Percentiles rank a stretch among this genome's conserved stretches.
phyloP scores from a whole-genome alignment of 1,140 invertebrate species.

The Ips nitidus region DNA sequence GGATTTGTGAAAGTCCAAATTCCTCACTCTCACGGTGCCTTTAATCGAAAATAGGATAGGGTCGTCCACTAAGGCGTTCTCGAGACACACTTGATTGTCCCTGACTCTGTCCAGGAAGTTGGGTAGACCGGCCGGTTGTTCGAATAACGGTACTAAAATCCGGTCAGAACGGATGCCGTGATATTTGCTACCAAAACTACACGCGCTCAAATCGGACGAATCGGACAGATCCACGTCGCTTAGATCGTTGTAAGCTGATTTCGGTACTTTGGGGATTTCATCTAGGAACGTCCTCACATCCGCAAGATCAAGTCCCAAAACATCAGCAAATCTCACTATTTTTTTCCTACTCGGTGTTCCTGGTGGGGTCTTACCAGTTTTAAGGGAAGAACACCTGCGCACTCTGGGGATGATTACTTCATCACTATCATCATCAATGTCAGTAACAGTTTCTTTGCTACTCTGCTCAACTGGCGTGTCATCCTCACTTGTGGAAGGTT shows the following conservation, averaged over 20 bases:
- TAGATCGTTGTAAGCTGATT: constrained; percentile 78
- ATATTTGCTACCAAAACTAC: constrained; percentile 18
- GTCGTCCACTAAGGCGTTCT: constrained; percentile 78
- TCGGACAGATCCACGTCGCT: constrained; percentile 56
- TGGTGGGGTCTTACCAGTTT: constrained; percentile 88
- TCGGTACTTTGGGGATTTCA: constrained; percentile 84
- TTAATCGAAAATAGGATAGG: constrained; percentile 73
- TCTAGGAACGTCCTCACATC: constrained; percentile 88
- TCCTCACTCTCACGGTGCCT: constrained; percentile 84
- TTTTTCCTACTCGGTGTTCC: constrained; percentile 88
- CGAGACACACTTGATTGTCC: constrained; percentile 75
- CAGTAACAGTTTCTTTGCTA: not conserved
- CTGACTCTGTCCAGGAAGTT: constrained; percentile 80
- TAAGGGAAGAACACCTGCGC: constrained; percentile 81
- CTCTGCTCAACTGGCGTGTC: constrained; percentile 19
- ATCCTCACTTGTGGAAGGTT: constrained; percentile 32
- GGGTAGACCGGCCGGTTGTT: constrained; percentile 73
- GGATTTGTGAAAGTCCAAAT: constrained; percentile 88
- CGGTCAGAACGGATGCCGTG: constrained; percentile 54
- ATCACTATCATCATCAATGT: constrained; percentile 33
- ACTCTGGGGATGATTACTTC: constrained; percentile 64
- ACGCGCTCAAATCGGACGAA: constrained; percentile 11
- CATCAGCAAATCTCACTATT: constrained; percentile 94
- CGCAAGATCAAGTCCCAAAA: constrained; percentile 88
- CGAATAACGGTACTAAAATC: constrained; percentile 74